Evolutionary conservation across 2,888 invertebrate genomes (phyloP).

Genomic region (Eupeodes luniger): DNA sequence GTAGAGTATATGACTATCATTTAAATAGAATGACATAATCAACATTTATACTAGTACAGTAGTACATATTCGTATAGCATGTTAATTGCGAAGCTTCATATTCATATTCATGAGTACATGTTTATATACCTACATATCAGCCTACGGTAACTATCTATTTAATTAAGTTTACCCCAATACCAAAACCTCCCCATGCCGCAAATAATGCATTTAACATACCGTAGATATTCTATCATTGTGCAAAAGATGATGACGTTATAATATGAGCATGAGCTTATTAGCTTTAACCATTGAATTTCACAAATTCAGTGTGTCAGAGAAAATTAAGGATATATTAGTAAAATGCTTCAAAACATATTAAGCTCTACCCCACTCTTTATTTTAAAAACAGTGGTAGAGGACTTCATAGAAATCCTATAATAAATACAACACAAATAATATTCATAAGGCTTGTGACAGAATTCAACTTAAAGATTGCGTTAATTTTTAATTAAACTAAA

Average conservation of each 20-base stretch:
- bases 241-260: conserved; percentile 9
- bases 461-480: too few relatives aligned
- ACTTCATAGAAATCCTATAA: too few relatives aligned
- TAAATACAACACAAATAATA: too few relatives aligned
- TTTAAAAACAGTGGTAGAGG: too few relatives aligned
- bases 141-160: conserved; percentile 59
- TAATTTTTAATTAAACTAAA: too few relatives aligned
- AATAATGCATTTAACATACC: not conserved
- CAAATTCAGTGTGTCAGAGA: not conserved
- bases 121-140: conserved; percentile 25
- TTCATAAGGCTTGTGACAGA: too few relatives aligned
- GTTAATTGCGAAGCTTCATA: conserved; percentile 49
- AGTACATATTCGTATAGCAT: too few relatives aligned
- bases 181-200: too few relatives aligned
- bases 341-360: too few relatives aligned
- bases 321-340: not conserved
- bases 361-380: too few relatives aligned
- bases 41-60: not conserved
- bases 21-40: conserved; percentile 64
- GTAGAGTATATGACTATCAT: conserved; percentile 33
- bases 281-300: not conserved
- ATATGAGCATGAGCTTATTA: not conserved
- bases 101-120: too few relatives aligned
- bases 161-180: conserved; percentile 53
- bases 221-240: not conserved